Percentiles rank a stretch among this genome's conserved stretches.
phyloP scores from a whole-genome alignment of 2,797 vertebrate genomes.

The Poecilia wingei region DNA sequence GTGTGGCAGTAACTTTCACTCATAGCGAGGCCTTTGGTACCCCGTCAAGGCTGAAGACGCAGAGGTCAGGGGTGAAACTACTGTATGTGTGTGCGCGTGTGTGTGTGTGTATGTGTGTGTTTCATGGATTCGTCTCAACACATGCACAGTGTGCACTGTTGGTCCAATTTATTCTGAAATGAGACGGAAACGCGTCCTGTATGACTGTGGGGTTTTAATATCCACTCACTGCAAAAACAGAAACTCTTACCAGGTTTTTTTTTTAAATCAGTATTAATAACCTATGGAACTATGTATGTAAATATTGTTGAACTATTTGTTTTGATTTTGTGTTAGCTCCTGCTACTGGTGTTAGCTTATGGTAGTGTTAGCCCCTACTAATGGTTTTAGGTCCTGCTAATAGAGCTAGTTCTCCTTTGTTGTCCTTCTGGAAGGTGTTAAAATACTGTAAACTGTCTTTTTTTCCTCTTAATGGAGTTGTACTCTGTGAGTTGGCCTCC shows the following conservation, averaged over 20 bases:
- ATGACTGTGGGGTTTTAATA: not conserved
- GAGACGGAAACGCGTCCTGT: not conserved
- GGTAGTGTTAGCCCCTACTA: no score
- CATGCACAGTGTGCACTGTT: not conserved
- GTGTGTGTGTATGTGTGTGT: not conserved
- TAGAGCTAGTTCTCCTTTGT: not conserved
- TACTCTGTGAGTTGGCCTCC: not conserved
- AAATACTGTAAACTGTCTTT: not conserved
- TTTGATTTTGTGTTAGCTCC: no score
- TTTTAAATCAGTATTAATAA: no score
- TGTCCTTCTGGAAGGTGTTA: not conserved
- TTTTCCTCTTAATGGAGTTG: not conserved
- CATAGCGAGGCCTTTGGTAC: slow-evolving; percentile 3
- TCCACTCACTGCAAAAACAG: no score
- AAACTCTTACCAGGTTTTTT: no score
- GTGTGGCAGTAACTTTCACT: slow-evolving; percentile 37
- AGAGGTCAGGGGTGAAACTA: slow-evolving; percentile 10
- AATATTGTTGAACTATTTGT: no score
- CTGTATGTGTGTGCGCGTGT: not conserved
- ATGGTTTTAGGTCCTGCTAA: no score
- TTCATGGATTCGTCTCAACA: not conserved
- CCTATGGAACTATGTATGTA: no score
- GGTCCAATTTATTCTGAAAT: not conserved
- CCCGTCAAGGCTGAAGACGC: slow-evolving; percentile 5
- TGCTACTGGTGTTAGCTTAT: no score